Evolutionary conservation across 2,113 vertebrate genomes (phyloP), one percentile per base, ranked within the genome.

Genomic region (Anolis sagrei): DNA sequence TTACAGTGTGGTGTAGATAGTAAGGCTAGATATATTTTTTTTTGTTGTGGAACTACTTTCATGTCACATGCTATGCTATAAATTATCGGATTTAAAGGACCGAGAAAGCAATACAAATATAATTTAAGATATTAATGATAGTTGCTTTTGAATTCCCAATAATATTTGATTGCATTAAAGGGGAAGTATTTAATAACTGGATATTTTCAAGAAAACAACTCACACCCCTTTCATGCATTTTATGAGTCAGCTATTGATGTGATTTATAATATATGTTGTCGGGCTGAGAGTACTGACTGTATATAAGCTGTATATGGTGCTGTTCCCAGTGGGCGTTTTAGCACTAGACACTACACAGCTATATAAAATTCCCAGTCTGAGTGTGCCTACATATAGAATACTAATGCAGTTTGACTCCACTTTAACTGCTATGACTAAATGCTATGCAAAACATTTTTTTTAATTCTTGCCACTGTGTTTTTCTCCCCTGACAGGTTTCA

Each of bases 131-230:
- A 32, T 36, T 68, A 79, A 81, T 68, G 5, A 68, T 9, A 87
- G 39, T 44, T 25, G n/a, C 79, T 89, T 94, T 87, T 72, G 91
- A 81, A 90, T 80, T 0, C 36, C 18, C 32, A 54, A 68, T 79
- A 86, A 91, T 91, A 84, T 90, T 76, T 82, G 89, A 84, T 91
- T 92, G 69, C 44, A 70, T 44, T 82, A 5, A 91, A 70, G 8
- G 21, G 39, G 73, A 66, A 85, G 54, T 87, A 88, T 87, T 79
- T 92, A 89, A 90, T 87, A 75, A 23, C 9, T 3, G 89, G 72
- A 88, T 44, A 44, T 44, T 44, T 89, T 91, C 7, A 75, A 75
- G 44, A 78, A 90, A 18, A 54, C 88, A 72, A 89, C 64, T 7
- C 29, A 72, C 11, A 68, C 39, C 61, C 81, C 48, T 29, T 49